Conservation (phyloP, 2,113 vertebrate species). For the Gnathonemus longibarbis region DNA sequence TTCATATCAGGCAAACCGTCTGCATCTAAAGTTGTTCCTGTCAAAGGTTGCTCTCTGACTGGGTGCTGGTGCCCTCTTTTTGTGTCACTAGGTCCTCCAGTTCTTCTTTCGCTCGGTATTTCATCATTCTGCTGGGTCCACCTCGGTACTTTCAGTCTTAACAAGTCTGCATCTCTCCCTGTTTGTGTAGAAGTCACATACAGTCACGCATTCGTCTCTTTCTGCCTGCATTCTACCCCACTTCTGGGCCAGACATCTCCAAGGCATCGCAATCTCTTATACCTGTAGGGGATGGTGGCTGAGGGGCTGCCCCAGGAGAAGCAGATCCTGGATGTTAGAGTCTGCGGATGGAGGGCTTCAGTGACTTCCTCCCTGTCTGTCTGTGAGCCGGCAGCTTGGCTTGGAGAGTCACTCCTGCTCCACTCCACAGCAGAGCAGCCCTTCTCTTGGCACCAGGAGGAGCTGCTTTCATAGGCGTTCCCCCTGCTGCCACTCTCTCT, state of each 20-base stretch:
- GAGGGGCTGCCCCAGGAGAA: neutral
- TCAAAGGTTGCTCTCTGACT: neutral
- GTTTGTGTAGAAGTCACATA: neutral
- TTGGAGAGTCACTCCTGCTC: conserved; percentile 31
- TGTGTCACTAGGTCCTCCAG: neutral
- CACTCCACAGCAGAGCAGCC: conserved; percentile 22
- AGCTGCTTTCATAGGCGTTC: conserved; percentile 39
- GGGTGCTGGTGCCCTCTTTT: neutral
- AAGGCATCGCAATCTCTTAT: neutral
- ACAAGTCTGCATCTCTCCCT: neutral
- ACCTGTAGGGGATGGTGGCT: neutral
- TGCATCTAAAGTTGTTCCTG: neutral
- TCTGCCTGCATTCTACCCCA: neutral
- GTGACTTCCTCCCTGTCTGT: conserved; percentile 47
- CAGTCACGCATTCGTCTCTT: neutral
- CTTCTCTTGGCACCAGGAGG: conserved; percentile 35
- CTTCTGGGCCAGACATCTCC: neutral
- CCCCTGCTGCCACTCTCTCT: conserved; percentile 39
- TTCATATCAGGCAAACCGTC: neutral
- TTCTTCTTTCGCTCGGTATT: neutral
- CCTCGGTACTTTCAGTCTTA: neutral
- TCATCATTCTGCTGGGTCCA: neutral
- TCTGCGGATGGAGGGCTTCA: conserved; percentile 15
- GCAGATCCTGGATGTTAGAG: neutral
- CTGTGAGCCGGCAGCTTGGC: conserved; percentile 39